Evolutionary conservation across 2,888 invertebrate genomes (phyloP).

Genomic region (Drosophila bunnanda): DNA sequence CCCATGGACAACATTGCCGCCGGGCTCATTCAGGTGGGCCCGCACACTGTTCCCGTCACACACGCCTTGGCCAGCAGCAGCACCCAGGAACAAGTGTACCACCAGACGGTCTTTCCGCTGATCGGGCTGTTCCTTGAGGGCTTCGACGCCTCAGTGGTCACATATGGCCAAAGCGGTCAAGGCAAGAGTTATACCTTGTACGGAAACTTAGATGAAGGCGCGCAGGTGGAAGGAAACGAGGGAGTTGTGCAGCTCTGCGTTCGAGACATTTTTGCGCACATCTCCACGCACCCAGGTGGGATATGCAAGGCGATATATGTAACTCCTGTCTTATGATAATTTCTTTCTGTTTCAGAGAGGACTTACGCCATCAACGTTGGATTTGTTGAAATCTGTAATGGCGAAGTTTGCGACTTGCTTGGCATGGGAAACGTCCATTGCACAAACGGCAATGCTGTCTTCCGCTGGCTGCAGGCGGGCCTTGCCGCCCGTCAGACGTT

Average conservation of each 20-base stretch:
- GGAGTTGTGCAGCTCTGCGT: conserved; percentile 89
- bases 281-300: conserved; percentile 86
- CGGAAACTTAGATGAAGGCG: conserved; percentile 88
- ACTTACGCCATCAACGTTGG: conserved; percentile 89
- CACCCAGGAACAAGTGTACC: conserved; percentile 88
- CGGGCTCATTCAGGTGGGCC: conserved; percentile 83
- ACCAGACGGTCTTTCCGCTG: conserved; percentile 88
- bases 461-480: conserved; percentile 89
- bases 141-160: conserved; percentile 90
- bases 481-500: conserved; percentile 84
- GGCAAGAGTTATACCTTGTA: conserved; percentile 91
- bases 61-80: conserved; percentile 87
- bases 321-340: not conserved
- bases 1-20: conserved; percentile 78
- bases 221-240: conserved; percentile 89
- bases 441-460: conserved; percentile 88
- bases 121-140: conserved; percentile 89
- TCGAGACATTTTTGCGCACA: conserved; percentile 89
- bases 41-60: conserved; percentile 85
- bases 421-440: conserved; percentile 87
- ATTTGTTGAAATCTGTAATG: conserved; percentile 90
- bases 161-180: conserved; percentile 88
- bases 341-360: conserved; percentile 84
- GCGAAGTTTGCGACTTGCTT: conserved; percentile 87
- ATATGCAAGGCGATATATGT: too few species aligned